Evolutionary conservation across 2,888 invertebrate genomes (phyloP), one percentile per base, ranked within the genome.

Genomic region (Synergus japonicus): DNA sequence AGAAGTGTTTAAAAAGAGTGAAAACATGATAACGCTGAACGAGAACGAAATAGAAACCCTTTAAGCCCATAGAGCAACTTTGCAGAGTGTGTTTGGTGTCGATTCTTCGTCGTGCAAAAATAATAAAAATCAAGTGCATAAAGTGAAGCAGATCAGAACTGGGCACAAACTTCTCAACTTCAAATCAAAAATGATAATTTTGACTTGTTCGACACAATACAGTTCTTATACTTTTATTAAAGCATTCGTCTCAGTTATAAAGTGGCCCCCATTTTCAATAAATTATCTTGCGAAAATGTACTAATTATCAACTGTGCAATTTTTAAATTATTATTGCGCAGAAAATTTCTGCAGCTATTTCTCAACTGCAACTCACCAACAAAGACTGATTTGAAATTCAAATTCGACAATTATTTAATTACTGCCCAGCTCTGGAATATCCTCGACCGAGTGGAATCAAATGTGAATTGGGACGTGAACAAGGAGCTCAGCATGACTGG

Each of bases 401-500:
- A n/a, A 58, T 58, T 58, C 18, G 54, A 9, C 18, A 54, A 58
- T 9, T 2, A 29, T 29, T 29, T 3, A 58, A 58, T 18, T 58
- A 58, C 54, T 18, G 54, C 18, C 54, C 54, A 58, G 54, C 54
- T 58, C 18, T 29, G 12, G 60, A 29, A 63, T 3, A 60, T 10
- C 64, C 78, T 49, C 60, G 76, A 73, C 67, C 80, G 54, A 83
- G 83, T 82, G 83, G 88, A 79, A 80, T 95, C 95, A 96, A 92
- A 97, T 97, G 91, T 97, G 97, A 90, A 97, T 95, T 79, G 96
- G 96, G 87, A 97, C 96, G 92, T 97, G 97, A 78, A 96, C 93
- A 83, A 97, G 92, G 65, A 96, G 92, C 84, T 96, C 96, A 76
- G 96, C 95, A 76, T 96, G 94, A 83, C 95, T 95, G 12, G 95